Evolutionary conservation across 2,888 invertebrate genomes (phyloP), one percentile per base, ranked within the genome.

Genomic region (Heterodera filipjevi): DNA sequence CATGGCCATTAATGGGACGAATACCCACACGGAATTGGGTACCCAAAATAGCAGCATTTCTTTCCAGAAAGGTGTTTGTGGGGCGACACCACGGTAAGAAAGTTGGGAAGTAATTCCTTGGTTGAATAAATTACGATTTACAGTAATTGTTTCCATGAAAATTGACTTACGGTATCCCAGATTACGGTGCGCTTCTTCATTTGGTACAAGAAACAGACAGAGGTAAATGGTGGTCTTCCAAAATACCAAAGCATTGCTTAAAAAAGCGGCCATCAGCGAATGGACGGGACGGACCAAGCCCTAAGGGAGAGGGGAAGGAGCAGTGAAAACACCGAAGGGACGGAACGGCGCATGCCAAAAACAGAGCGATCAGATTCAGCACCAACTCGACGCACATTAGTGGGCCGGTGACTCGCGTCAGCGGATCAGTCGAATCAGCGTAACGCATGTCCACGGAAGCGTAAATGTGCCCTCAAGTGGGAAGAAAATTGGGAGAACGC

Each of bases 201-300:
- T 86, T 71, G 83, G 85, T 16, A 70, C 71, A 32, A 87, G 81
- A 82, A 86, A 87, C 44, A 87, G 79, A 0, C 82, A 78, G 76
- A 87, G 78, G 80, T 83, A 87, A 82, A 86, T 83, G 70, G 86
- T 79, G 0, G 87, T 87, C 81, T 87, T 87, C 87, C 87, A 87
- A 83, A 86, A 87, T 27, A 86, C 86, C 78, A 87, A 84, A 1
- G 84, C 84, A 33, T 76, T 81, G 1, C 85, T 84, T 27, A 85
- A 85, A 83, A 87, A 87, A 27, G 85, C 82, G 33, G 84, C 80
- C 33, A 87, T 80, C 19, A 86, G 77, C 10, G 87, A 81, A 79
- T 87, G 87, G 5, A 84, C 84, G 19, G 87, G 87, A 12, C 82
- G 64, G 30, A 79, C 75, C 12, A 81, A 78, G 35, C 82, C 84